These are phyloP conservation scores for Torymus auratus DNA, from an alignment of 2,888 invertebrate species.

Conservation along the genomic window DNA sequence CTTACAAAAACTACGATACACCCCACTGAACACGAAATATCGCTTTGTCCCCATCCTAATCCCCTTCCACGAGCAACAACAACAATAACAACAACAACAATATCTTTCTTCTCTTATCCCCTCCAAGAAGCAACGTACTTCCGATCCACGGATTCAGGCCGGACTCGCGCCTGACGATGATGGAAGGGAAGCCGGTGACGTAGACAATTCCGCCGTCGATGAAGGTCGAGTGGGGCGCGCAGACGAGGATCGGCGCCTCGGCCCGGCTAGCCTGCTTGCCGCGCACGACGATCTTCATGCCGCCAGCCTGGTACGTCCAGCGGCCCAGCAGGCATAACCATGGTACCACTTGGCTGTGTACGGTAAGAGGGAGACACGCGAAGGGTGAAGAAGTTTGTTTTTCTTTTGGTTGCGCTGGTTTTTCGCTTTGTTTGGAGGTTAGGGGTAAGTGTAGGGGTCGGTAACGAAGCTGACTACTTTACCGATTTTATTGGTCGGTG, in stretches of 20 bases:
- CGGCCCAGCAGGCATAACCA: conserved; percentile 86
- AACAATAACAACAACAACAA: too few relatives aligned
- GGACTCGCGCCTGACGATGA: conserved; percentile 89
- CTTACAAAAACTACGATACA: too few relatives aligned
- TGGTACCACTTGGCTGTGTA: conserved; percentile 77
- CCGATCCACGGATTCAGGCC: conserved; percentile 89
- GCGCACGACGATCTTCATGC: conserved; percentile 86
- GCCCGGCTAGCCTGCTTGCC: conserved; percentile 86
- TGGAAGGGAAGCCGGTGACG: conserved; percentile 88
- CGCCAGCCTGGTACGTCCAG: conserved; percentile 86
- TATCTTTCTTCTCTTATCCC: too few relatives aligned
- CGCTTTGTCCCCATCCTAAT: too few relatives aligned
- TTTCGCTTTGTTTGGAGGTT: too few relatives aligned
- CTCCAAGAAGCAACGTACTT: conserved; percentile 82
- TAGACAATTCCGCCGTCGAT: conserved; percentile 92
- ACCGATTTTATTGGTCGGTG: too few relatives aligned
- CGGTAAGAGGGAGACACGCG: neutral
- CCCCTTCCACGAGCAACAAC: too few relatives aligned
- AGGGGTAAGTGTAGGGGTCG: too few relatives aligned
- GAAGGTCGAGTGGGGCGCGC: conserved; percentile 93
- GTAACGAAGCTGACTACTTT: too few relatives aligned
- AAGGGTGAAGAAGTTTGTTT: too few relatives aligned
- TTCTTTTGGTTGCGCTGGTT: too few relatives aligned
- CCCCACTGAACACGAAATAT: too few relatives aligned
- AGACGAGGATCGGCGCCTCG: conserved; percentile 91